A percentile compares a stretch with the other conserved stretches of the same genome.
Evolutionary conservation across 2,797 vertebrate genomes (phyloP).

Genomic region (Ceryle rudis): DNA sequence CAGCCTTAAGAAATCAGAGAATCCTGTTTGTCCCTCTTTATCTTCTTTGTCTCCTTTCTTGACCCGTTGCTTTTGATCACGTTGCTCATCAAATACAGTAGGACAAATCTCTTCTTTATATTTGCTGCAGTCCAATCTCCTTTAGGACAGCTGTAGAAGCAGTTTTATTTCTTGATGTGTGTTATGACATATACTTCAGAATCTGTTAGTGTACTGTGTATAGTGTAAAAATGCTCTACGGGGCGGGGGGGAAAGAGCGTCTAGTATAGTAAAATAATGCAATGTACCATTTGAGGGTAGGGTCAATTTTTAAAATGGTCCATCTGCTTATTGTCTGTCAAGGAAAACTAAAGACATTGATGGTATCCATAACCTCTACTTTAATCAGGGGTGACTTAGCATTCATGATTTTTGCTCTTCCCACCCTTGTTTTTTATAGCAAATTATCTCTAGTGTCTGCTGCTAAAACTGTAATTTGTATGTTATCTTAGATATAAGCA

Average conservation of each 20-base stretch:
- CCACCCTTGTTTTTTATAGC: background rate
- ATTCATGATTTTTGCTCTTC: background rate
- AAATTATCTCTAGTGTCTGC: background rate
- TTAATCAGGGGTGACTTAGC: background rate
- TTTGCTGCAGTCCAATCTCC: background rate
- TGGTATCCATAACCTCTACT: background rate
- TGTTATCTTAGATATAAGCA: background rate
- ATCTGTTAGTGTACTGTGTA: background rate
- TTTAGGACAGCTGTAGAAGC: background rate
- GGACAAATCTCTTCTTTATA: background rate
- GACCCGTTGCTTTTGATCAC: background rate
- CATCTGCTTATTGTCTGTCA: background rate
- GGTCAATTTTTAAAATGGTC: background rate
- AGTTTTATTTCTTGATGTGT: background rate
- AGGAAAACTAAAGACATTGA: background rate
- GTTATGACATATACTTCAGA: background rate
- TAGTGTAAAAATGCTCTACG: background rate
- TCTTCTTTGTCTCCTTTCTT: background rate
- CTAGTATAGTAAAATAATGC: background rate
- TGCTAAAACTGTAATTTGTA: background rate
- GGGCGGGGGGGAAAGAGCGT: no score
- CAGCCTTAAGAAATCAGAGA: background rate
- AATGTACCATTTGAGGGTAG: background rate
- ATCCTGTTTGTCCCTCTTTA: background rate
- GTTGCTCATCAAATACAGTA: background rate